A percentile compares a stretch with the other conserved stretches of the same genome.
Evolutionary conservation across 2,888 invertebrate species (phyloP).

Genomic region (Hemicrepidius hirtus): DNA sequence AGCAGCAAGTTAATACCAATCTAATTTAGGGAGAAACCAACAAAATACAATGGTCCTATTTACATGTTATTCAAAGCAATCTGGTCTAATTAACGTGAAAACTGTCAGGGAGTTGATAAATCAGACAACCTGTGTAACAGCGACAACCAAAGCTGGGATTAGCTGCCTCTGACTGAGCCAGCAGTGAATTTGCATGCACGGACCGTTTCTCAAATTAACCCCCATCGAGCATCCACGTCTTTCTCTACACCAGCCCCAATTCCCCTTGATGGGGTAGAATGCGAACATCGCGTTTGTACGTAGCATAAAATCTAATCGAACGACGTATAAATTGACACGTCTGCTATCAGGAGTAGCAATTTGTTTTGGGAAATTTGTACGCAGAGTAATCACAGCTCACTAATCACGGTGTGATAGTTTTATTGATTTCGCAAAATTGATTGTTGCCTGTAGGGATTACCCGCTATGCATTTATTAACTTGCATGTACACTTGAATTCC

Average conservation of each 20-base stretch:
- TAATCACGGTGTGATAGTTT: constrained; percentile 50
- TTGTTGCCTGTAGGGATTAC: constrained; percentile 38
- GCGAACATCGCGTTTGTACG: constrained; percentile 25
- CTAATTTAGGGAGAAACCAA: constrained; percentile 45
- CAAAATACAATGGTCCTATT: constrained; percentile 52
- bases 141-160: constrained; percentile 60
- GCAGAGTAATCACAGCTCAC: constrained; percentile 44
- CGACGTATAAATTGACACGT: constrained; percentile 58
- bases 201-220: constrained; percentile 49
- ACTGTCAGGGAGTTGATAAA: constrained; percentile 60
- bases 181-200: constrained; percentile 59
- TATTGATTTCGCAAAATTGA: constrained; percentile 48
- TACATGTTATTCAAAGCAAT: constrained; percentile 57
- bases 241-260: constrained; percentile 33
- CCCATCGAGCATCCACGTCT: constrained; percentile 38
- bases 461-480: constrained; percentile 31
- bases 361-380: constrained; percentile 59
- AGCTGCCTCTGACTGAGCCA: constrained; percentile 52
- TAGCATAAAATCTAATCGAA: constrained; percentile 37
- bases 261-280: constrained; percentile 21
- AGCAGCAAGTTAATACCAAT: constrained; percentile 38
- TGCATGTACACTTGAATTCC: constrained; percentile 5
- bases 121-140: constrained; percentile 58
- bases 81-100: constrained; percentile 58
- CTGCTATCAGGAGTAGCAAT: constrained; percentile 57